These are phyloP conservation scores for Poeciliopsis gracilis DNA, from an alignment of 2,797 vertebrate species.

Conservation along the genomic window DNA sequence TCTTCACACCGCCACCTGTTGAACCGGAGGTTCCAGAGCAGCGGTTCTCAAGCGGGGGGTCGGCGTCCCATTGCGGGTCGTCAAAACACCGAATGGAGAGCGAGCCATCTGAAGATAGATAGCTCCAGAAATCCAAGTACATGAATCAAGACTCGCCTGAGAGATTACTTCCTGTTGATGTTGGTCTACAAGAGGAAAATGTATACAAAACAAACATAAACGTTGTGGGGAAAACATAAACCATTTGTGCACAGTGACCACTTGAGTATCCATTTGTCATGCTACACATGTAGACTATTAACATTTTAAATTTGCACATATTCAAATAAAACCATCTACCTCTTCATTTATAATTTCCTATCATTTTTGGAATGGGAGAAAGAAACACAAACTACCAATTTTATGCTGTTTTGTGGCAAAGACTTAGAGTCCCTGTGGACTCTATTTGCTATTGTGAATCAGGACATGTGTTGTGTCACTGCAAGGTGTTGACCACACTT, in stretches of 20 bases:
- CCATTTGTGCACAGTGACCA: no score
- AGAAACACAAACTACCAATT: background rate
- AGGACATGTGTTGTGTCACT: no score
- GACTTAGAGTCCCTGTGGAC: no score
- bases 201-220: background rate
- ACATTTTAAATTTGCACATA: no score
- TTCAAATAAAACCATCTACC: background rate
- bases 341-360: background rate
- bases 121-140: background rate
- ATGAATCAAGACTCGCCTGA: background rate
- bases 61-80: background rate
- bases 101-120: no score
- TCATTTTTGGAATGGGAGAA: background rate
- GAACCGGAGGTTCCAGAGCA: background rate
- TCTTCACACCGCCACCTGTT: background rate
- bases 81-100: background rate
- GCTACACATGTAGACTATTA: no score
- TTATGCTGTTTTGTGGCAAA: background rate
- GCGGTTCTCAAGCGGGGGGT: background rate
- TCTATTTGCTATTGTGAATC: no score
- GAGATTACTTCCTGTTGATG: background rate
- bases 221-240: background rate
- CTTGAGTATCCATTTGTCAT: no score
- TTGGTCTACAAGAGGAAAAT: background rate
- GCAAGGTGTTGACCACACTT: no score